Conservation (phyloP, 2,888 invertebrate species). For the Pomacea canaliculata region DNA sequence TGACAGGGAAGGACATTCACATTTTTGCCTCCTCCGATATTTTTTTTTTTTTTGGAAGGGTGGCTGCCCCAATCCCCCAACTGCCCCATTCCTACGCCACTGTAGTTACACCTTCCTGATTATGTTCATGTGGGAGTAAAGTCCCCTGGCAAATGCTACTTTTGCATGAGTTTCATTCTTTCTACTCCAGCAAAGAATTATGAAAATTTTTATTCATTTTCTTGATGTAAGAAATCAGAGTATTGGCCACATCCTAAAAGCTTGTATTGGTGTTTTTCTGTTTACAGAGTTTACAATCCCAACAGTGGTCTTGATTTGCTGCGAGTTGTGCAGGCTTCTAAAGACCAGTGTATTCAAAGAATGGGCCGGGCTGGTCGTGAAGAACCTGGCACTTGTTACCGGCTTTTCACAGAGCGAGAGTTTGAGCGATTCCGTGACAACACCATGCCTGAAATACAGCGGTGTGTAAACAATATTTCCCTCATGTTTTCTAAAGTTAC, state of each 20-base stretch:
- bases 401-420: constrained; percentile 85
- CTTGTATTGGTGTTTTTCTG: neutral
- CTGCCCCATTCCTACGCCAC: no score
- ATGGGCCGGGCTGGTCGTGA: constrained; percentile 93
- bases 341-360: constrained; percentile 94
- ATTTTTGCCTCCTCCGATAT: no score
- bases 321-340: constrained; percentile 84
- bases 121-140: no score
- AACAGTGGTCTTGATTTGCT: constrained; percentile 86
- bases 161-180: no score
- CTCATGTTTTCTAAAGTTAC: no score
- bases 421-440: constrained; percentile 80
- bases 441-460: constrained; percentile 88
- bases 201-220: no score
- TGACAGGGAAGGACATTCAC: no score
- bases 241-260: neutral
- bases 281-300: constrained; percentile 78
- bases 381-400: constrained; percentile 84
- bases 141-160: no score
- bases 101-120: no score
- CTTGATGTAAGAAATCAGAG: neutral
- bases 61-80: no score
- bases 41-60: no score
- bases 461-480: constrained; percentile 49
- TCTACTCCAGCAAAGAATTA: no score